Percentiles rank a stretch among this genome's conserved stretches.
Evolutionary conservation across 2,797 vertebrate genomes (phyloP).

Genomic region (Thalassophryne amazonica): DNA sequence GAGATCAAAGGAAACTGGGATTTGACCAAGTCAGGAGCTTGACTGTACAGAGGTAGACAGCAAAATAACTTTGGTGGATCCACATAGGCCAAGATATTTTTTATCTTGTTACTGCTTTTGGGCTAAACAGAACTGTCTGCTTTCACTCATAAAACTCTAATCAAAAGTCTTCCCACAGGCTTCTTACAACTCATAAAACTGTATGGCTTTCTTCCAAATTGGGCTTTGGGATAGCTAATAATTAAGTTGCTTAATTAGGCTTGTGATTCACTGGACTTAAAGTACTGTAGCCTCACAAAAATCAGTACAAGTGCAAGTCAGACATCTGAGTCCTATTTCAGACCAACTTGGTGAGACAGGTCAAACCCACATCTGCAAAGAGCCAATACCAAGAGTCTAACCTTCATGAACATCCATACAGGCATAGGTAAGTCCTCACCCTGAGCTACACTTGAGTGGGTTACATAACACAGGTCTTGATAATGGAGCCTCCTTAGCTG

Average conservation of each 20-base stretch:
- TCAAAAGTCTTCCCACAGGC: constrained; percentile 53
- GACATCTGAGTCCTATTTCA: constrained; percentile 35
- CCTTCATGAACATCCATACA: no score
- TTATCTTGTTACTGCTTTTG: constrained; percentile 28
- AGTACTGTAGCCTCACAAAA: constrained; percentile 34
- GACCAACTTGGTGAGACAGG: no score
- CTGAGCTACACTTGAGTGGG: no score
- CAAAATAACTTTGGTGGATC: constrained; percentile 1
- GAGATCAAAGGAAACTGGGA: background rate
- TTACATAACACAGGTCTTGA: no score
- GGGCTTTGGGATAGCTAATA: constrained; percentile 73
- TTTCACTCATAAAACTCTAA: constrained; percentile 60
- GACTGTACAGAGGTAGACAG: background rate
- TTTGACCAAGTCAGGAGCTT: background rate
- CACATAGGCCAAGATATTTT: background rate
- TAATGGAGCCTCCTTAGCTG: no score
- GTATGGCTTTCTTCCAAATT: constrained; percentile 67
- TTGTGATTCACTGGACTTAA: constrained; percentile 56
- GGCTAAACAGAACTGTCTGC: constrained; percentile 35
- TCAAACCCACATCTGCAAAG: no score
- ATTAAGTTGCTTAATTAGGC: constrained; percentile 75
- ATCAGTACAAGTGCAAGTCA: constrained; percentile 6
- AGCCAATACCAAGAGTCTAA: no score
- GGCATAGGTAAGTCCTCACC: no score
- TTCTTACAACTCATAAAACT: constrained; percentile 72